Conservation (phyloP, 2,888 invertebrate species). For the Chouioia cunea region DNA sequence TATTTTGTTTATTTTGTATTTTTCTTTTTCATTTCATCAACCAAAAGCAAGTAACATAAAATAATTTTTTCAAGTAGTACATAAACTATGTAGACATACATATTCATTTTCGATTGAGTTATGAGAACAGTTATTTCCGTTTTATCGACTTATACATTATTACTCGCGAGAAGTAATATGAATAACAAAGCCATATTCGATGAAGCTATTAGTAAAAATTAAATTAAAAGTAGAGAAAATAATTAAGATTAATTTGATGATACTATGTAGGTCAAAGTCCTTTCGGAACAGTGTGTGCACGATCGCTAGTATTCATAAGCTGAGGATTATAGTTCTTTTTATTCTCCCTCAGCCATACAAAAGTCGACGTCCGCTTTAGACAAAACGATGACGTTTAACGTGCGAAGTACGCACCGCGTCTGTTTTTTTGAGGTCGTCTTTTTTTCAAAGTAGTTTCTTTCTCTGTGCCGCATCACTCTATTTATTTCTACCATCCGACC, state of each 20-base stretch:
- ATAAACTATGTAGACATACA: too few relatives aligned
- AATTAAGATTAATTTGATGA: slow-evolving; percentile 31
- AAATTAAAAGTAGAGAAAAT: slow-evolving; percentile 26
- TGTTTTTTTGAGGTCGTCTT: slow-evolving; percentile 33
- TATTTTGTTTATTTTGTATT: too few relatives aligned
- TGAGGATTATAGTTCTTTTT: slow-evolving; percentile 24
- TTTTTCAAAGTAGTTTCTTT: slow-evolving; percentile 10
- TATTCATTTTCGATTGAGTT: not conserved
- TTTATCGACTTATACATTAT: not conserved
- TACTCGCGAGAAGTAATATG: slow-evolving; percentile 5
- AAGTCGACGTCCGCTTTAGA: not conserved
- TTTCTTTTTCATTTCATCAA: too few relatives aligned
- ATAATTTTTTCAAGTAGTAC: too few relatives aligned
- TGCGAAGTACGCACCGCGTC: not conserved
- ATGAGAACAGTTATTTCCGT: slow-evolving; percentile 14
- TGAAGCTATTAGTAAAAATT: slow-evolving; percentile 26
- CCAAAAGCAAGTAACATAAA: too few relatives aligned
- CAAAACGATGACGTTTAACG: not conserved
- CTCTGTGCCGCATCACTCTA: slow-evolving; percentile 5
- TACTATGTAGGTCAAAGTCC: slow-evolving; percentile 33
- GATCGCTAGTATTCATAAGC: not conserved
- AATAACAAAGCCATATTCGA: not conserved
- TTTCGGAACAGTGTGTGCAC: slow-evolving; percentile 1
- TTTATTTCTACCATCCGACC: slow-evolving; percentile 16
- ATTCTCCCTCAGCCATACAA: slow-evolving; percentile 13